These are phyloP conservation scores for Aldrovandia affinis DNA, from an alignment of 2,797 vertebrate species.

Conservation along the genomic window DNA sequence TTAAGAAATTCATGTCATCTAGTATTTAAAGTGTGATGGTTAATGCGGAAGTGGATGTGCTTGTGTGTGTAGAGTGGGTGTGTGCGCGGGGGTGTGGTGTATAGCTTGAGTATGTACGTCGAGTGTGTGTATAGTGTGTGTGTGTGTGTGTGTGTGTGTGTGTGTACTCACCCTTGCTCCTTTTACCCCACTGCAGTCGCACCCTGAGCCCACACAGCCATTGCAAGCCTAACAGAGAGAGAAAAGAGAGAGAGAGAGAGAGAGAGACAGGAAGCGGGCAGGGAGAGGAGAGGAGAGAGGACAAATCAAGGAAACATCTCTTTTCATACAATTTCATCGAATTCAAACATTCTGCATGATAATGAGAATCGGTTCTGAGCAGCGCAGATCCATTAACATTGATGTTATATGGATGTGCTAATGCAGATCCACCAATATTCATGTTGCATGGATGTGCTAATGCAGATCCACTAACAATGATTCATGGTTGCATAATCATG, in stretches of 20 bases:
- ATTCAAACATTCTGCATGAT: not conserved
- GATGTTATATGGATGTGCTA: not conserved
- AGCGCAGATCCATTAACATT: not conserved
- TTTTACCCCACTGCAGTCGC: conserved; percentile 91
- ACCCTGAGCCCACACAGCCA: conserved; percentile 85
- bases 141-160: not conserved
- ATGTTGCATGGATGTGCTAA: not conserved
- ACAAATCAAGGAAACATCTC: not conserved
- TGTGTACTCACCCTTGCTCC: conserved; percentile 82
- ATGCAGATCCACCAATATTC: not conserved
- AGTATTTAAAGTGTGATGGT: too few species aligned
- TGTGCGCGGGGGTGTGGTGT: too few species aligned
- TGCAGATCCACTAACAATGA: not conserved
- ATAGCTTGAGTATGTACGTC: too few species aligned
- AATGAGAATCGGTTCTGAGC: not conserved
- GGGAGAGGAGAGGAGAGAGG: conserved; percentile 30
- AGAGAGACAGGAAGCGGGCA: conserved; percentile 36
- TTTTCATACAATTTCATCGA: not conserved
- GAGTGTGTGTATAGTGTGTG: not conserved
- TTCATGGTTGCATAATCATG: not conserved
- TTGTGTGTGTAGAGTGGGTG: too few species aligned
- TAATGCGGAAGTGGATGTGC: too few species aligned
- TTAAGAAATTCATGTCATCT: too few species aligned
- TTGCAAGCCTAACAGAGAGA: conserved; percentile 81
- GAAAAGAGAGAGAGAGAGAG: conserved; percentile 35